A percentile compares a stretch with the other conserved stretches of the same genome.
Evolutionary conservation across 2,888 invertebrate genomes (phyloP).

Genomic region (Zonitis immaculata): DNA sequence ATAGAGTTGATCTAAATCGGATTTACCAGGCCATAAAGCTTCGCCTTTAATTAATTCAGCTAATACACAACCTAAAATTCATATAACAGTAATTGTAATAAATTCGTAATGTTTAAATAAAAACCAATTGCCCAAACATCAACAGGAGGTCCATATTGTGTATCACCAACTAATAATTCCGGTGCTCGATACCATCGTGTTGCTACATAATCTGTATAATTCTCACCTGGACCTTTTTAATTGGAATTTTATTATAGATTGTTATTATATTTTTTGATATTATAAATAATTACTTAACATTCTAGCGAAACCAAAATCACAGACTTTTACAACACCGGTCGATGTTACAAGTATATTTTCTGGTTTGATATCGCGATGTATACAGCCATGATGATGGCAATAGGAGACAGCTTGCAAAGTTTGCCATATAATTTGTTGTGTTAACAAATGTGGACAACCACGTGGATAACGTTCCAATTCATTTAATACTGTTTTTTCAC

Average conservation of each 20-base stretch:
- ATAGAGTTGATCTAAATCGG: slow-evolving; percentile 97
- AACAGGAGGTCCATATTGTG: slow-evolving; percentile 84
- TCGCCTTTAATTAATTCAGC: slow-evolving; percentile 86
- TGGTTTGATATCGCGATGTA: slow-evolving; percentile 97
- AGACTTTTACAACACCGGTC: slow-evolving; percentile 92
- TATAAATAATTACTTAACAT: slow-evolving; percentile 70
- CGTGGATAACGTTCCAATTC: slow-evolving; percentile 86
- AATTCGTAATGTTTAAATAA: not conserved
- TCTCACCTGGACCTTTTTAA: slow-evolving; percentile 94
- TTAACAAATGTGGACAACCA: slow-evolving; percentile 88
- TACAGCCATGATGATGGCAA: slow-evolving; percentile 94
- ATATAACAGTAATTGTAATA: not conserved
- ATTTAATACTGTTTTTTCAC: slow-evolving; percentile 94
- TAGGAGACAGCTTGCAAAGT: slow-evolving; percentile 92
- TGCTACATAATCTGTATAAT: slow-evolving; percentile 98
- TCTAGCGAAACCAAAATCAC: slow-evolving; percentile 98
- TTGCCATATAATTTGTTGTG: slow-evolving; percentile 92
- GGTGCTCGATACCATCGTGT: slow-evolving; percentile 98
- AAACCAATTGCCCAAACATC: slow-evolving; percentile 98
- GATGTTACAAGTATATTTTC: slow-evolving; percentile 95
- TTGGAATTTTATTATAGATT: too few relatives aligned
- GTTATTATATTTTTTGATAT: too few relatives aligned
- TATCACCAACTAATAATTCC: slow-evolving; percentile 95
- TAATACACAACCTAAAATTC: slow-evolving; percentile 68
- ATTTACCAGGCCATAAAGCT: slow-evolving; percentile 97